A percentile compares a stretch with the other conserved stretches of the same genome.
phyloP scores from a whole-genome alignment of 2,888 invertebrate species.

The Crossocerus cetratus region DNA sequence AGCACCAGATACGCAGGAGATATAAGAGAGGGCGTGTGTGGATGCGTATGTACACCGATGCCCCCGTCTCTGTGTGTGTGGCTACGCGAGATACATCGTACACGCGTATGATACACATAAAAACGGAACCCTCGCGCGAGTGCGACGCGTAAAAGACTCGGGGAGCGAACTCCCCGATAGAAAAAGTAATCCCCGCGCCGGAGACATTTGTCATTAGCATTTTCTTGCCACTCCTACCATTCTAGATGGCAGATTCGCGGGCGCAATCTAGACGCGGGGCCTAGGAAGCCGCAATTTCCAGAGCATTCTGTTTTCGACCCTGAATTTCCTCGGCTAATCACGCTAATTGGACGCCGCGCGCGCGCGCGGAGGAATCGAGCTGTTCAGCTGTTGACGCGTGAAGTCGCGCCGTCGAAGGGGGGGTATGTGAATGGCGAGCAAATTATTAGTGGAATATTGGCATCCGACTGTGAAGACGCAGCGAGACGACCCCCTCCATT shows the following conservation, averaged over 20 bases:
- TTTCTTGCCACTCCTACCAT: not conserved
- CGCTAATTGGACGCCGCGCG: not conserved
- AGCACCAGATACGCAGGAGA: constrained; percentile 52
- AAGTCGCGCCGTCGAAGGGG: not conserved
- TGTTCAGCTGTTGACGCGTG: not conserved
- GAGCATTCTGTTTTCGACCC: not conserved
- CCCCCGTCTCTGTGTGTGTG: constrained; percentile 10
- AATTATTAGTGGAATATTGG: constrained; percentile 16
- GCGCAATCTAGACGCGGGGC: not conserved
- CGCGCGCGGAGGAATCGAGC: not conserved
- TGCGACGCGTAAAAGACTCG: constrained; percentile 50
- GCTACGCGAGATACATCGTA: not conserved
- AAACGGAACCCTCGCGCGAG: constrained; percentile 37
- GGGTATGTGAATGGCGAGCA: constrained; percentile 7
- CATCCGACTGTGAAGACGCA: constrained; percentile 15
- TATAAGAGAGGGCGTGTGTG: constrained; percentile 17
- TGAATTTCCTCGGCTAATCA: not conserved
- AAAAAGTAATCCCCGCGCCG: constrained; percentile 46
- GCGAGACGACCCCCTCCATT: constrained; percentile 15
- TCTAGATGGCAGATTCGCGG: not conserved
- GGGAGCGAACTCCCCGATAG: constrained; percentile 46
- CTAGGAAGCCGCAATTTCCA: not conserved
- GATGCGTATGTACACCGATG: constrained; percentile 4
- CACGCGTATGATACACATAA: constrained; percentile 15
- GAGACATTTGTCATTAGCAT: constrained; percentile 13